Evolutionary conservation across 2,888 invertebrate genomes (phyloP).

Genomic region (Scrobipalpa atriplicella): DNA sequence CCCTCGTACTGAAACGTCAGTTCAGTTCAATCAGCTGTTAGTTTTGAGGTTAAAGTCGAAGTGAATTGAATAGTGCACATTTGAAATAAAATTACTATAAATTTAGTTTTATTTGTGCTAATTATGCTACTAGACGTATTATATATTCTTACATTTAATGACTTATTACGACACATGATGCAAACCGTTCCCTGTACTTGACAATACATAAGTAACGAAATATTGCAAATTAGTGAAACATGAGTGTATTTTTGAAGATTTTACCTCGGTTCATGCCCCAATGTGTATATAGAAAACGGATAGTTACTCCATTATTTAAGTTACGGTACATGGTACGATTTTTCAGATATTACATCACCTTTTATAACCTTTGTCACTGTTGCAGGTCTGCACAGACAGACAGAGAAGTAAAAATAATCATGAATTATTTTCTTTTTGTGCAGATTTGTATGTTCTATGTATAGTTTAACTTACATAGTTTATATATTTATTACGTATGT

Average conservation of each 20-base stretch:
- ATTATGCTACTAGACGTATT: slow-evolving; percentile 9
- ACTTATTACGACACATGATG: neutral
- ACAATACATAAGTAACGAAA: neutral
- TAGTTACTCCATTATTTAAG: slow-evolving; percentile 56
- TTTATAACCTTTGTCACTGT: slow-evolving; percentile 35
- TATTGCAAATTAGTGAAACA: slow-evolving; percentile 34
- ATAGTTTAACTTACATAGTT: too few relatives aligned
- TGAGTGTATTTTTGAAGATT: slow-evolving; percentile 51
- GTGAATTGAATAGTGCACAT: neutral
- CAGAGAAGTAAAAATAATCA: slow-evolving; percentile 12
- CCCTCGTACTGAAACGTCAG: neutral
- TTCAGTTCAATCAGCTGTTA: neutral
- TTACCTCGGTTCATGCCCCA: slow-evolving; percentile 52
- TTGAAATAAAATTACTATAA: neutral
- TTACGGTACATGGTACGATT: slow-evolving; percentile 64
- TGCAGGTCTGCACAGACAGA: slow-evolving; percentile 39
- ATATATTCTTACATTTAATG: neutral
- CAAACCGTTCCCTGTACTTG: neutral
- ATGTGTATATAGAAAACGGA: slow-evolving; percentile 50
- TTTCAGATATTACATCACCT: slow-evolving; percentile 33
- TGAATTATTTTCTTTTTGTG: neutral
- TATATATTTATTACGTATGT: too few relatives aligned
- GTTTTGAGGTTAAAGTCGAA: slow-evolving; percentile 9
- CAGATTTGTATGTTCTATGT: neutral
- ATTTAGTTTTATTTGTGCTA: neutral